A percentile compares a stretch with the other conserved stretches of the same genome.
Evolutionary conservation across 1,140 invertebrate species (phyloP).

Genomic region (Caenorhabditis remanei): DNA sequence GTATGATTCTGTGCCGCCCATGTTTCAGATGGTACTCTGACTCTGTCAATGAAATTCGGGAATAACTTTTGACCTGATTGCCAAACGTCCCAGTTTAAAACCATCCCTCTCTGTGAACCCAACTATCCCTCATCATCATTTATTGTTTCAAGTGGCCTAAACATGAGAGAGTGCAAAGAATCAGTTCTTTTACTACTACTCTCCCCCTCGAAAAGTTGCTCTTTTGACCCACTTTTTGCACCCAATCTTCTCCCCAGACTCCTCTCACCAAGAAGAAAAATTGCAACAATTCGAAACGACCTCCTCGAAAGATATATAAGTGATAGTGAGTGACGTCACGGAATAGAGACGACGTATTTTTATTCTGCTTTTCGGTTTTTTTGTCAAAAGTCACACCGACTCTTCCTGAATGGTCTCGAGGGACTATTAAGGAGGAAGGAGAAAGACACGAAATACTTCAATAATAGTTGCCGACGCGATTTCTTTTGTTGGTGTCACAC

Average conservation of each 20-base stretch:
- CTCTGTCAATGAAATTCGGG: no score
- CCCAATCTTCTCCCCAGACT: neutral
- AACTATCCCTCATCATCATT: neutral
- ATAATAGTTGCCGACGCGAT: neutral
- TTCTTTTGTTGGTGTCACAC: neutral
- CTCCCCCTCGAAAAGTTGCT: neutral
- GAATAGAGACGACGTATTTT: neutral
- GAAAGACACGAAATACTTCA: neutral
- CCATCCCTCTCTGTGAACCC: neutral
- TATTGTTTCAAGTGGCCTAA: slow-evolving; percentile 16
- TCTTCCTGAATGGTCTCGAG: neutral
- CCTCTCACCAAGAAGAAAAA: neutral
- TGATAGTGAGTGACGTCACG: slow-evolving; percentile 50
- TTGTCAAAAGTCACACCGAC: slow-evolving; percentile 35
- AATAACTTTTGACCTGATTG: no score
- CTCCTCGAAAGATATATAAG: slow-evolving; percentile 2
- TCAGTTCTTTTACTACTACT: slow-evolving; percentile 1
- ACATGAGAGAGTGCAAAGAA: slow-evolving; percentile 21
- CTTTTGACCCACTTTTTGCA: slow-evolving; percentile 3
- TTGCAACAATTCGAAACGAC: neutral
- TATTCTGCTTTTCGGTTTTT: slow-evolving; percentile 7
- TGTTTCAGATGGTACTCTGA: no score
- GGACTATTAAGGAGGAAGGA: slow-evolving; percentile 29
- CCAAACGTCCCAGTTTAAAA: no score
- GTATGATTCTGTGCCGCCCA: no score